phyloP scores from a whole-genome alignment of 2,113 vertebrate species.

The Macrotis lagotis region DNA sequence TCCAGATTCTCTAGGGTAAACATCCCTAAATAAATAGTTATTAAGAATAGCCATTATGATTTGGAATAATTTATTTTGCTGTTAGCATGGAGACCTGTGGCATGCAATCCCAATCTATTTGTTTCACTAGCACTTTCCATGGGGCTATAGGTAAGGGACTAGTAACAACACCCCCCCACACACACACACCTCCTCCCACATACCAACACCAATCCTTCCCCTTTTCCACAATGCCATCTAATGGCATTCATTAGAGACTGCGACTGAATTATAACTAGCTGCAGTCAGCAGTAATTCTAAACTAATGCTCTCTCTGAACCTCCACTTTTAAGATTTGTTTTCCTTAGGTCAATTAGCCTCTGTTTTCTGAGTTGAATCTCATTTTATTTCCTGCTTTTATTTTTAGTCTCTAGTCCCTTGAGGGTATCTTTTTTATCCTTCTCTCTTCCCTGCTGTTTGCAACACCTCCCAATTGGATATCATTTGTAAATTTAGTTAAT shows the following conservation, averaged over 20 bases:
- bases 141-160: background rate
- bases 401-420: conserved; percentile 19
- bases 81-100: too few species aligned
- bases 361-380: conserved; percentile 28
- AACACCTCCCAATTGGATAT: conserved; percentile 68
- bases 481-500: conserved; percentile 61
- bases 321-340: conserved; percentile 35
- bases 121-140: background rate
- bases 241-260: background rate
- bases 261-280: background rate
- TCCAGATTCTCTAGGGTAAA: background rate
- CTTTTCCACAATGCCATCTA: background rate
- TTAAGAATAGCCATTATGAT: background rate
- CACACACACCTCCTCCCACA: background rate
- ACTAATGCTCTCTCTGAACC: background rate
- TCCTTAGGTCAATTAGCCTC: background rate
- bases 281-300: background rate
- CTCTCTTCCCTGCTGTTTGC: conserved; percentile 59
- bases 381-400: conserved; percentile 47
- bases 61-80: background rate
- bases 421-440: conserved; percentile 16
- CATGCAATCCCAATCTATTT: background rate
- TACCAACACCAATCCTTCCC: background rate
- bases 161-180: background rate
- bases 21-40: background rate